A percentile compares a stretch with the other conserved stretches of the same genome.
Evolutionary conservation across 2,888 invertebrate species (phyloP).

Genomic region (Mongoloraphidia duomilia): DNA sequence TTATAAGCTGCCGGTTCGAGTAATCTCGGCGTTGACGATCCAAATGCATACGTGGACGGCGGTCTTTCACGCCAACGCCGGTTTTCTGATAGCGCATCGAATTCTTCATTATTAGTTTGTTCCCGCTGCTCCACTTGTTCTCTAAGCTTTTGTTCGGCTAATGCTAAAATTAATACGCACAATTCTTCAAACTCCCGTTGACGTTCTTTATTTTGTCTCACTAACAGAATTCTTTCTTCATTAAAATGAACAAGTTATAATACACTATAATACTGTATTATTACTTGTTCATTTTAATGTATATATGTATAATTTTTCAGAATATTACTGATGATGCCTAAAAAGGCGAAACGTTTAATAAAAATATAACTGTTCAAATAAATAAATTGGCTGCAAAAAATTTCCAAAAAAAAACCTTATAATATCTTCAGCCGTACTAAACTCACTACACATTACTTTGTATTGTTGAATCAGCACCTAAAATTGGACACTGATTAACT

Average conservation of each 20-base stretch:
- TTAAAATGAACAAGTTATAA: no score
- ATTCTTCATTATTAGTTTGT: constrained; percentile 77
- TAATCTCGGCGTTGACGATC: constrained; percentile 80
- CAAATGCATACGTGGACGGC: constrained; percentile 73
- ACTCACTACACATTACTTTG: no score
- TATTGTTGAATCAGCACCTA: no score
- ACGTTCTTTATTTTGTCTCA: constrained; percentile 80
- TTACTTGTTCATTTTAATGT: no score
- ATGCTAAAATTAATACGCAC: constrained; percentile 73
- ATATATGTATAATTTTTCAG: no score
- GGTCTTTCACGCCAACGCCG: constrained; percentile 64
- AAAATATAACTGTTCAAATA: no score
- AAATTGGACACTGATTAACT: no score
- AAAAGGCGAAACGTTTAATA: neutral
- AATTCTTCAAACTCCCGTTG: constrained; percentile 79
- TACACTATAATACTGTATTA: no score
- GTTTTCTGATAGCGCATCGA: constrained; percentile 67
- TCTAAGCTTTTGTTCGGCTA: constrained; percentile 77
- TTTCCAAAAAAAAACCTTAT: no score
- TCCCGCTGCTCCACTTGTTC: constrained; percentile 76
- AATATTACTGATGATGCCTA: no score
- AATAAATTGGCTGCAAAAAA: no score
- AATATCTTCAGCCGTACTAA: no score
- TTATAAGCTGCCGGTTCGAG: constrained; percentile 73
- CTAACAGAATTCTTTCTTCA: constrained; percentile 53